phyloP scores from a whole-genome alignment of 2,797 vertebrate genomes.

The Clamator glandarius region DNA sequence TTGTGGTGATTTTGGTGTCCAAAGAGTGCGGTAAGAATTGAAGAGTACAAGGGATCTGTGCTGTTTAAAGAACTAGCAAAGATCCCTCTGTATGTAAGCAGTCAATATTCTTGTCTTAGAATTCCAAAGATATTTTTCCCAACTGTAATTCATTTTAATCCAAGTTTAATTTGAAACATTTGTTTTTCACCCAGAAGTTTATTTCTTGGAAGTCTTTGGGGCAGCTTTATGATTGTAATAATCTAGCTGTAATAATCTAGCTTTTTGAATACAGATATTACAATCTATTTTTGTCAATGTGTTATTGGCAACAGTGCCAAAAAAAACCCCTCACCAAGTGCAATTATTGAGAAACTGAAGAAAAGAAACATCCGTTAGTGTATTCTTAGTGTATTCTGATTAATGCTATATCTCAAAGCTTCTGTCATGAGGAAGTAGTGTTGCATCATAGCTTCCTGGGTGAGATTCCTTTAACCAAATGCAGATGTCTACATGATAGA shows the following conservation, averaged over 20 bases:
- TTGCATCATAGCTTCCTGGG: neutral
- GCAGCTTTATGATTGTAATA: neutral
- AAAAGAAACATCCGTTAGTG: neutral
- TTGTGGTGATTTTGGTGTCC: neutral
- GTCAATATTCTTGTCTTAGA: neutral
- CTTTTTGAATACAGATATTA: neutral
- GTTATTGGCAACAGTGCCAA: neutral
- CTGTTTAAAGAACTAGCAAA: neutral
- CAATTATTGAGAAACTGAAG: neutral
- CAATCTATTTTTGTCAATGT: neutral
- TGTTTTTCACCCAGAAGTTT: neutral
- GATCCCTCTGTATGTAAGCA: neutral
- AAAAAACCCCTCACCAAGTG: neutral
- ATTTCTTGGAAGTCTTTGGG: neutral
- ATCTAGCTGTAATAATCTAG: neutral
- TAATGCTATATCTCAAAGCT: neutral
- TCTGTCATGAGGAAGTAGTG: neutral
- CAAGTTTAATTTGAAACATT: neutral
- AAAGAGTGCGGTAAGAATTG: neutral
- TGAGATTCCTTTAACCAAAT: neutral
- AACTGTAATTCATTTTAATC: neutral
- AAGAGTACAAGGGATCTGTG: neutral
- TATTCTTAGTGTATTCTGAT: neutral
- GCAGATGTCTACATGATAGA: neutral
- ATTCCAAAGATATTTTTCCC: neutral